phyloP scores from a whole-genome alignment of 2,797 vertebrate genomes.

The Telmatherina bonti region DNA sequence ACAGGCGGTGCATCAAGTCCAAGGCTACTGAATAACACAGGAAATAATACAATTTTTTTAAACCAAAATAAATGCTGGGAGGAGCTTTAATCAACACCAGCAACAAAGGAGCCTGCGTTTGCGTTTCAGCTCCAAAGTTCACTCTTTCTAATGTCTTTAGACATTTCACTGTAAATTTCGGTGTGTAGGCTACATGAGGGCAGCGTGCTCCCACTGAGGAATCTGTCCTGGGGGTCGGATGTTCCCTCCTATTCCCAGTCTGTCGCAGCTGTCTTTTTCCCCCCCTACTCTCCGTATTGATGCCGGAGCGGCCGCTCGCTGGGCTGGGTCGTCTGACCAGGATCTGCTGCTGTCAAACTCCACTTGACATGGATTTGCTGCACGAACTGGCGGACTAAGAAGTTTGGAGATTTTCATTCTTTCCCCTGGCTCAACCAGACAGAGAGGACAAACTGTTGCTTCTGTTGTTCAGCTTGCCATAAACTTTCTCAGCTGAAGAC shows the following conservation, averaged over 20 bases:
- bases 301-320: slow-evolving; percentile 10
- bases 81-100: accelerated
- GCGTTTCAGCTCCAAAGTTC: neutral
- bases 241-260: neutral
- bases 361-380: slow-evolving; percentile 66
- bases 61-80: slow-evolving; percentile 5
- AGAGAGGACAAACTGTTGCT: neutral
- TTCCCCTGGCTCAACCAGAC: neutral
- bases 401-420: slow-evolving; percentile 18
- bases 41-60: neutral
- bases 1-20: slow-evolving; percentile 6
- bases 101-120: slow-evolving; percentile 39
- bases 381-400: slow-evolving; percentile 63
- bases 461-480: slow-evolving; percentile 6
- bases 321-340: slow-evolving; percentile 13
- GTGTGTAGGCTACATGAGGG: neutral
- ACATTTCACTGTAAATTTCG: slow-evolving; percentile 8
- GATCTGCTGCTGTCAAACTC: slow-evolving; percentile 71
- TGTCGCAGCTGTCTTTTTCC: neutral
- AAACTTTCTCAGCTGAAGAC: slow-evolving; percentile 17
- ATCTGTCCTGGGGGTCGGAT: slow-evolving; percentile 20
- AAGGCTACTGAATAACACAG: neutral
- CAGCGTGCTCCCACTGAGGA: slow-evolving; percentile 31
- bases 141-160: neutral
- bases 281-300: neutral